Evolutionary conservation across 1,140 invertebrate genomes (phyloP).

Genomic region (Chelonus insularis): DNA sequence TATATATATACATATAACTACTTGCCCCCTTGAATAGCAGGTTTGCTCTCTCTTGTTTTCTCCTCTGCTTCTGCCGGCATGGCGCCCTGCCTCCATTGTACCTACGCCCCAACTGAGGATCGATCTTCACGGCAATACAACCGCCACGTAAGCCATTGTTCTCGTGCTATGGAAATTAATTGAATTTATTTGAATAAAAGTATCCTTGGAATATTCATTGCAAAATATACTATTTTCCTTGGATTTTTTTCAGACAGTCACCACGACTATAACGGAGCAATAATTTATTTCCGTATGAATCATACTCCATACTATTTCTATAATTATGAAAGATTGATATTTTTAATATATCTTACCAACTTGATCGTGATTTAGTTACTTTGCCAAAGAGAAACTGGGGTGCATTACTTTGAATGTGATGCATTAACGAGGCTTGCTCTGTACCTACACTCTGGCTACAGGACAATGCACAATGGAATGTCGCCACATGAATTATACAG

Average conservation of each 20-base stretch:
- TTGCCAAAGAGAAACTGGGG: not conserved
- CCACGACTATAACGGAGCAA: too few species aligned
- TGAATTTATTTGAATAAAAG: constrained; percentile 60
- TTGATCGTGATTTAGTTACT: not conserved
- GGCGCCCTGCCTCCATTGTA: constrained; percentile 16
- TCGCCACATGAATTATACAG: constrained; percentile 37
- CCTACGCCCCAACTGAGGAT: constrained; percentile 7
- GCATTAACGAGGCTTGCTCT: constrained; percentile 1
- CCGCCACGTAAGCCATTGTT: constrained; percentile 49
- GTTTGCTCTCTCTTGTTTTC: not conserved
- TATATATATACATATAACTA: too few species aligned
- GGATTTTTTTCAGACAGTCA: not conserved
- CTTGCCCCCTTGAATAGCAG: not conserved
- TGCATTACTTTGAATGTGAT: constrained; percentile 16
- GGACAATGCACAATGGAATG: constrained; percentile 49
- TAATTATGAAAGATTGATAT: not conserved
- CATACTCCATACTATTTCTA: not conserved
- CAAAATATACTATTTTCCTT: not conserved
- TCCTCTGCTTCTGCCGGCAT: not conserved
- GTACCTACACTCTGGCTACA: constrained; percentile 14
- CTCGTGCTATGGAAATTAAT: constrained; percentile 59
- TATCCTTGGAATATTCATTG: constrained; percentile 1
- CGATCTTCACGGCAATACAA: constrained; percentile 7
- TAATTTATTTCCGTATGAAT: too few species aligned
- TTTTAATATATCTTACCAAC: not conserved